These are phyloP conservation scores for Gymnorhina tibicen DNA, from an alignment of 2,113 vertebrate genomes.

Conservation along the genomic window DNA sequence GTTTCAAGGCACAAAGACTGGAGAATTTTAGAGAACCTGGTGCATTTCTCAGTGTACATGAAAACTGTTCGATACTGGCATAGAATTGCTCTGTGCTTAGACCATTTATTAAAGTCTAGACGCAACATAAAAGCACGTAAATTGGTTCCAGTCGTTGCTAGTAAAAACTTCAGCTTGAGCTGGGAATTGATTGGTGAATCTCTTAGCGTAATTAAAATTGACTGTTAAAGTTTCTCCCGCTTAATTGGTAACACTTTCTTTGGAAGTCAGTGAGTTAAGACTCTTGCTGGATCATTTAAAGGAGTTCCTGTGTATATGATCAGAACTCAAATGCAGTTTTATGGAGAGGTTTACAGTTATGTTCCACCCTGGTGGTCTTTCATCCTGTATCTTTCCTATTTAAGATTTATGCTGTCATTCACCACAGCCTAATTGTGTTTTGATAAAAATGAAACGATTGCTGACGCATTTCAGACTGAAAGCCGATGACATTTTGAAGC, in stretches of 20 bases:
- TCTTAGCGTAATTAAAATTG: constrained; percentile 78
- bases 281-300: constrained; percentile 78
- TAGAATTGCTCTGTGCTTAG: constrained; percentile 77
- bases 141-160: constrained; percentile 86
- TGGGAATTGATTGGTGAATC: constrained; percentile 79
- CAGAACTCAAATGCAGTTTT: constrained; percentile 78
- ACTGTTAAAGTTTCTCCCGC: constrained; percentile 79
- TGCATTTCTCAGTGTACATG: constrained; percentile 49
- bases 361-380: constrained; percentile 81
- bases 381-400: constrained; percentile 75
- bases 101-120: constrained; percentile 98
- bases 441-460: constrained; percentile 75
- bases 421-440: constrained; percentile 81
- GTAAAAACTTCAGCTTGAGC: constrained; percentile 79
- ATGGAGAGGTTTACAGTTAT: constrained; percentile 78
- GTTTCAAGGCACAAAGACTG: neutral
- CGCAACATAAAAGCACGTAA: constrained; percentile 93
- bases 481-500: constrained; percentile 68
- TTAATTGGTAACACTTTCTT: constrained; percentile 83
- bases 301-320: constrained; percentile 76
- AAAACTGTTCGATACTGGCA: constrained; percentile 78
- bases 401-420: constrained; percentile 82
- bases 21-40: constrained; percentile 12
- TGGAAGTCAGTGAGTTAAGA: constrained; percentile 70
- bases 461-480: constrained; percentile 76